Percentiles rank a stretch among this genome's conserved stretches.
Conservation (phyloP, 2,113 vertebrate species). For the Micronycteris hirsuta region DNA sequence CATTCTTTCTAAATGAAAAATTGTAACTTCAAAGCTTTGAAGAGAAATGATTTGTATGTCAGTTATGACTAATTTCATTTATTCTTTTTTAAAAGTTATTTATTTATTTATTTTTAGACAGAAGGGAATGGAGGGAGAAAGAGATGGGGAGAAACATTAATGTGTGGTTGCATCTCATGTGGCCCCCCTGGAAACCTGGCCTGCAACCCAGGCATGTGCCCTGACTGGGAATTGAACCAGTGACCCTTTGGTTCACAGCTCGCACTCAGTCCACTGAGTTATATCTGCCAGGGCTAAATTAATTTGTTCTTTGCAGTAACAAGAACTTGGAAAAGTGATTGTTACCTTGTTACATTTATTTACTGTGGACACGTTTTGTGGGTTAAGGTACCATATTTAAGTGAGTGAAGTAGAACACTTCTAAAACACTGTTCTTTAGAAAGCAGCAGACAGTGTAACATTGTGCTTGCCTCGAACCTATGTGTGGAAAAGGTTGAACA, state of each 20-base stretch:
- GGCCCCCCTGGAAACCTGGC: no score
- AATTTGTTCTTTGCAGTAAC: neutral
- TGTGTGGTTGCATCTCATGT: no score
- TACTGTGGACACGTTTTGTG: neutral
- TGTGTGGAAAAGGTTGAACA: neutral
- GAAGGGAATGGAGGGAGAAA: no score
- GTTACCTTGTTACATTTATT: constrained; percentile 22
- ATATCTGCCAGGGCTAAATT: no score
- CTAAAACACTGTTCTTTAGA: neutral
- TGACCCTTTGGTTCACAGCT: no score
- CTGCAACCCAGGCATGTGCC: no score
- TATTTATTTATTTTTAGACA: no score
- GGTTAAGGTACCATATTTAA: neutral
- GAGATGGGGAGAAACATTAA: no score
- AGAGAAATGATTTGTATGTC: neutral
- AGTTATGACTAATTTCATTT: neutral
- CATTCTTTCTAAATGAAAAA: neutral
- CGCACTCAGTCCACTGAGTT: no score
- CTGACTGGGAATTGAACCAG: no score
- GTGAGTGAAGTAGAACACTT: neutral
- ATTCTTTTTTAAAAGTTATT: no score
- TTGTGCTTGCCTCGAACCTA: neutral
- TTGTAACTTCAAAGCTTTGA: neutral
- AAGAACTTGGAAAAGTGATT: neutral
- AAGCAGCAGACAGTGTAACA: neutral